Evolutionary conservation across 1,140 invertebrate species (phyloP), one percentile per base, ranked within the genome.

Genomic region (Cataglyphis hispanica): DNA sequence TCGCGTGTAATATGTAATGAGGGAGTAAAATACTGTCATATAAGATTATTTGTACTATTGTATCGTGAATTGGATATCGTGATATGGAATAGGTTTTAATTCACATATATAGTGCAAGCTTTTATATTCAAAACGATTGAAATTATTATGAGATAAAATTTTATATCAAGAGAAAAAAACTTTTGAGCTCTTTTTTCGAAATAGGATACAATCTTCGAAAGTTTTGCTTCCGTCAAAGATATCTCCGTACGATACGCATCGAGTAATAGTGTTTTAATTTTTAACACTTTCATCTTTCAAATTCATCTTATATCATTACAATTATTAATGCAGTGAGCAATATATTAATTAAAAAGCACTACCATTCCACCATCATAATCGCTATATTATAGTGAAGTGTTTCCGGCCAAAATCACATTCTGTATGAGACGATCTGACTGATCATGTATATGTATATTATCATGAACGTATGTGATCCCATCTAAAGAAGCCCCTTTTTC

Each of bases 11-110:
- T 34, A n/a, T 31, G 27, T 78, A 63, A 63, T 37, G 40, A 34
- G 13, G 16, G 2, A 66, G 19, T 78, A 53, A 34, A 78, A 78
- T 78, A 78, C 76, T 78, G 61, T 46, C 31, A 13, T 16, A 13
- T 50, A 67, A n/a, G 31, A 78, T 78, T 66, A 64, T 77, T 78
- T 78, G 61, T 78, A 78, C 76, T 64, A 78, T 76, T 61, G 25
- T 22, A 10, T 76, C 27, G 11, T 58, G 7, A 60, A 43, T 63
- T 76, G n/a, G n/a, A n/a, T n/a, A n/a, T n/a, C n/a, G n/a, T n/a
- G 74, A 76, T 76, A 76, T 61, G 22, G 58, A 63, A 37, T 25
- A 37, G 31, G n/a, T 61, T 16, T 61, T 16, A 50, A 16, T 19
- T 43, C n/a, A 61, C 13, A 66, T 66, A 50, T n/a, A n/a, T n/a